phyloP scores from a whole-genome alignment of 2,113 vertebrate species.

The Bombycilla garrulus region DNA sequence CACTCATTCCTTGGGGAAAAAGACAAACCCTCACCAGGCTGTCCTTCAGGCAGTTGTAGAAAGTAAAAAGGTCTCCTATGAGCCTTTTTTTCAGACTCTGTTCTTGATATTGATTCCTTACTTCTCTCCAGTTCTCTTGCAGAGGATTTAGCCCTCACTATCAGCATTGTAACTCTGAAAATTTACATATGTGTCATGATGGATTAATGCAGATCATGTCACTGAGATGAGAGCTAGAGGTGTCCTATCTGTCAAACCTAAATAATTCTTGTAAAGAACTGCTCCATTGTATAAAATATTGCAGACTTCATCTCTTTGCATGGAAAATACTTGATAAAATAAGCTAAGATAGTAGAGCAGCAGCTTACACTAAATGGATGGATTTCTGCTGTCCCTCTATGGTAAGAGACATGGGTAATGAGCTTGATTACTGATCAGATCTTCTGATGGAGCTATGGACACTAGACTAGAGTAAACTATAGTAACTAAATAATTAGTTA shows the following conservation, averaged over 20 bases:
- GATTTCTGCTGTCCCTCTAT: background rate
- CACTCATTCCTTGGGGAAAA: background rate
- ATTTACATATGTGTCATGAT: background rate
- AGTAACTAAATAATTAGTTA: background rate
- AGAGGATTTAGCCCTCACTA: background rate
- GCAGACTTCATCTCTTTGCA: background rate
- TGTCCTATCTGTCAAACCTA: background rate
- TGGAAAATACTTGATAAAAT: background rate
- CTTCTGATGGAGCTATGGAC: background rate
- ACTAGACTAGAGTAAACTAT: background rate
- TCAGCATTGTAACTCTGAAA: background rate
- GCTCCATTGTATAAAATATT: background rate
- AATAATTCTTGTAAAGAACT: background rate
- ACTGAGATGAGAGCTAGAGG: background rate
- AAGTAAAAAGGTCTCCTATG: background rate
- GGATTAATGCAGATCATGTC: background rate
- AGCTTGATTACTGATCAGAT: background rate
- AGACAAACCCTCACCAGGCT: fast-evolving
- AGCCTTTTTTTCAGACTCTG: background rate
- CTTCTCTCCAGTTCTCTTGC: background rate
- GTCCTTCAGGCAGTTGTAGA: background rate
- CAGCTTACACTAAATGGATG: background rate
- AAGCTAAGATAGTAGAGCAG: background rate
- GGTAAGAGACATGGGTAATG: background rate
- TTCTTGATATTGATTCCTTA: background rate